phyloP scores from a whole-genome alignment of 2,113 vertebrate genomes.

The Clarias magur region DNA sequence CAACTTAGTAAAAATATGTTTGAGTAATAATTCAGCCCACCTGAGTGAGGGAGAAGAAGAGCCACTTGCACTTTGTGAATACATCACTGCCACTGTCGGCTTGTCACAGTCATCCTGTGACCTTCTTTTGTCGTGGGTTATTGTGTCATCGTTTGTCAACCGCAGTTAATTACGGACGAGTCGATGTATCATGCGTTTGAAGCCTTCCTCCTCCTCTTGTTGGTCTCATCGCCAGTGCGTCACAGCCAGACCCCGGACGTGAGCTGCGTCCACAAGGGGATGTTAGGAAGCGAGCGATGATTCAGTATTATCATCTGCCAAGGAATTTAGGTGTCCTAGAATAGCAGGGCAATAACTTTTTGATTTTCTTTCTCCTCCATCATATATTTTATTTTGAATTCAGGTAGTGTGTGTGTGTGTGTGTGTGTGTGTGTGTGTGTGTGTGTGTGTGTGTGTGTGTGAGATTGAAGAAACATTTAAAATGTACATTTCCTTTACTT shows the following conservation, averaged over 20 bases:
- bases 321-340: background rate
- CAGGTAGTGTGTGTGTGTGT: background rate
- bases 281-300: background rate
- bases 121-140: conserved; percentile 43
- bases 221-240: background rate
- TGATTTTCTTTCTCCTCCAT: conserved; percentile 2
- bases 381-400: background rate
- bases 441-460: background rate
- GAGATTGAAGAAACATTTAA: background rate
- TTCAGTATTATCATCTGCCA: conserved; percentile 12
- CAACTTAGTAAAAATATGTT: background rate
- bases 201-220: background rate
- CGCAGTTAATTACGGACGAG: conserved; percentile 41
- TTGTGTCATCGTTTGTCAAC: conserved; percentile 44
- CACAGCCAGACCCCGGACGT: background rate
- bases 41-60: conserved; percentile 14
- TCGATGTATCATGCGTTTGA: background rate
- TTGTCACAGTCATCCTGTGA: conserved; percentile 31
- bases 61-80: conserved; percentile 11
- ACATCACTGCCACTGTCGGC: conserved; percentile 37
- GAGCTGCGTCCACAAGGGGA: background rate
- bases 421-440: background rate
- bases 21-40: conserved; percentile 14
- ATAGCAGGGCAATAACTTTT: conserved; percentile 25
- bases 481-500: background rate